Conservation (phyloP, 2,797 vertebrate species). For the Steatocranus sp. region DNA sequence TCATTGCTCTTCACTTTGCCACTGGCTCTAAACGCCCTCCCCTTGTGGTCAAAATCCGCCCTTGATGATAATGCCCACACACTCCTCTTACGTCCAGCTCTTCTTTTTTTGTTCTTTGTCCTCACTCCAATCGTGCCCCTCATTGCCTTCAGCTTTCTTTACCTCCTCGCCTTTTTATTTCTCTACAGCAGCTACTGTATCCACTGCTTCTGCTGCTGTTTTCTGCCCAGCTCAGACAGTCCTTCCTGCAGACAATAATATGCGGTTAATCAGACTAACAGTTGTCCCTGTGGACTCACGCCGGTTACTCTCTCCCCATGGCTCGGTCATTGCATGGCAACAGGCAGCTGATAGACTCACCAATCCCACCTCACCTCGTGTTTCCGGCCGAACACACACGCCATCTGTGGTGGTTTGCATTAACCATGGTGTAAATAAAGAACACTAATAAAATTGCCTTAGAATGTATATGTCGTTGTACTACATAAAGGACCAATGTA, state of each 20-base stretch:
- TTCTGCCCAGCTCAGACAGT: background rate
- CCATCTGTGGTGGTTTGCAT: slow-evolving; percentile 47
- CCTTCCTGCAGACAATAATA: background rate
- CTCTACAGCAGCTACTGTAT: background rate
- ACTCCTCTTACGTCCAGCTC: slow-evolving; percentile 29
- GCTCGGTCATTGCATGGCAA: slow-evolving; percentile 34
- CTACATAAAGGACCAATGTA: background rate
- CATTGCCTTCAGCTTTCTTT: slow-evolving; percentile 16
- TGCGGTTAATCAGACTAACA: slow-evolving; percentile 5
- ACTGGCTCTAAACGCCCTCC: background rate
- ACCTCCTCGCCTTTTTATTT: background rate
- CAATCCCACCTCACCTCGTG: slow-evolving; percentile 22
- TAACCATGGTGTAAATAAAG: background rate
- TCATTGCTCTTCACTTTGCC: slow-evolving; percentile 27
- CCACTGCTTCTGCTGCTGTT: background rate
- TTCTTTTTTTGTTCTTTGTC: slow-evolving; percentile 30
- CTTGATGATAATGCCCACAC: slow-evolving; percentile 34
- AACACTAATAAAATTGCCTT: background rate
- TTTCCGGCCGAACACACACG: slow-evolving; percentile 40
- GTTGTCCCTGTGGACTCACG: slow-evolving; percentile 20
- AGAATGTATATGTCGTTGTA: background rate
- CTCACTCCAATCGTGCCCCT: slow-evolving; percentile 8
- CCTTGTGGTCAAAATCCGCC: background rate
- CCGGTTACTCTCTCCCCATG: background rate
- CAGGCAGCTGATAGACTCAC: slow-evolving; percentile 23